phyloP scores from a whole-genome alignment of 2,113 vertebrate species.

The Junco hyemalis region DNA sequence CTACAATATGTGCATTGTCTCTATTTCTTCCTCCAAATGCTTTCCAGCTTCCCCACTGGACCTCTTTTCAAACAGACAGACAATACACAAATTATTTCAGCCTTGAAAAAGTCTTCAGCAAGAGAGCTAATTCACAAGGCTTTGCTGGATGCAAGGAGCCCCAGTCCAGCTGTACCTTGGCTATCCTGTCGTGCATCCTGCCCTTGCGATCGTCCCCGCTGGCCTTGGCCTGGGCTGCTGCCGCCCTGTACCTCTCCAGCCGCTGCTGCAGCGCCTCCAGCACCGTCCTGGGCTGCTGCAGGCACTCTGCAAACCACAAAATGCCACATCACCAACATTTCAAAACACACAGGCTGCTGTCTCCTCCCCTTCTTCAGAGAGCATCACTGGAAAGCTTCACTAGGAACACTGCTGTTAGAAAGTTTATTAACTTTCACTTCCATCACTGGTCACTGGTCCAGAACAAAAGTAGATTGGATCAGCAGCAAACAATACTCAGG shows the following conservation, averaged over 20 bases:
- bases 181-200: slow-evolving; percentile 94
- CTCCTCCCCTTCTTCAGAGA: neutral
- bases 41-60: neutral
- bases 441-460: neutral
- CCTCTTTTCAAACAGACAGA: neutral
- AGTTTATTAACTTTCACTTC: neutral
- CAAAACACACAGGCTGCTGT: neutral
- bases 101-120: neutral
- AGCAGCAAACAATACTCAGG: neutral
- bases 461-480: neutral
- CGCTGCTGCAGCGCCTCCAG: slow-evolving; percentile 91
- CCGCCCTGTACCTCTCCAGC: slow-evolving; percentile 85
- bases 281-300: slow-evolving; percentile 77
- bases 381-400: neutral
- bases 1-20: neutral
- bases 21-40: neutral
- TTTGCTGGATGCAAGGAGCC: neutral
- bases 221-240: slow-evolving; percentile 85
- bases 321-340: neutral
- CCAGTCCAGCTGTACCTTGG: slow-evolving; percentile 76
- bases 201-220: slow-evolving; percentile 88
- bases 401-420: neutral
- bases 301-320: slow-evolving; percentile 41
- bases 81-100: neutral
- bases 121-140: neutral